These are phyloP conservation scores for Ia io DNA, from an alignment of 2,113 vertebrate genomes.

Conservation along the genomic window DNA sequence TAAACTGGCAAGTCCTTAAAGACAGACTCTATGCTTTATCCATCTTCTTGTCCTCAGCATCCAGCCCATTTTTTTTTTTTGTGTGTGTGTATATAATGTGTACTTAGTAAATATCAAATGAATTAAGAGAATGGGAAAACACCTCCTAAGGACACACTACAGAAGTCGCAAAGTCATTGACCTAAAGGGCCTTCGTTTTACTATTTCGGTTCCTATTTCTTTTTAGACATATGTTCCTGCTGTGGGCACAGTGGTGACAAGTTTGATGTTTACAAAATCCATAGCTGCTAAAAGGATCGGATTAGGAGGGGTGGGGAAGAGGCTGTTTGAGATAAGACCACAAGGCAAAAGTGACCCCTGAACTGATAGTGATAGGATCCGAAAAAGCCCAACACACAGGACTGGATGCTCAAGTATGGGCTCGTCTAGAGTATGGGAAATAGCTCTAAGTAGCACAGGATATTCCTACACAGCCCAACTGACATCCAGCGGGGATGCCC, in stretches of 20 bases:
- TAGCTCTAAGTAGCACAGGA: background rate
- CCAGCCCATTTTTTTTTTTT: background rate
- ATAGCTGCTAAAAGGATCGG: background rate
- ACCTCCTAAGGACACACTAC: background rate
- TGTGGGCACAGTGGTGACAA: background rate
- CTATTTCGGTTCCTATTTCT: background rate
- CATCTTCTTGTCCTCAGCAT: background rate
- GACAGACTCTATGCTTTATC: background rate
- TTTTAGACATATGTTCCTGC: background rate
- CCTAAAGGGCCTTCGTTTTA: background rate
- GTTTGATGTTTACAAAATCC: background rate
- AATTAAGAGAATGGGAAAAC: background rate
- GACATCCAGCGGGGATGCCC: background rate
- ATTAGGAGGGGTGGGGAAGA: background rate
- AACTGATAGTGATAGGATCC: background rate
- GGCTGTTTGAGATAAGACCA: background rate
- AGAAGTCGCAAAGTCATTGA: background rate
- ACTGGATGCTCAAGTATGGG: accelerated
- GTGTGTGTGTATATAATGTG: background rate
- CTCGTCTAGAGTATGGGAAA: background rate
- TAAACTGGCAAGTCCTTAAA: background rate
- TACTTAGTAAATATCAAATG: background rate
- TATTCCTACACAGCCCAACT: background rate
- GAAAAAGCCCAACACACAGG: background rate
- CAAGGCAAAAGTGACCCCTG: background rate